A percentile compares a stretch with the other conserved stretches of the same genome.
These are phyloP conservation scores for Eulithis prunata DNA, from an alignment of 2,888 invertebrate genomes.

Conservation along the genomic window DNA sequence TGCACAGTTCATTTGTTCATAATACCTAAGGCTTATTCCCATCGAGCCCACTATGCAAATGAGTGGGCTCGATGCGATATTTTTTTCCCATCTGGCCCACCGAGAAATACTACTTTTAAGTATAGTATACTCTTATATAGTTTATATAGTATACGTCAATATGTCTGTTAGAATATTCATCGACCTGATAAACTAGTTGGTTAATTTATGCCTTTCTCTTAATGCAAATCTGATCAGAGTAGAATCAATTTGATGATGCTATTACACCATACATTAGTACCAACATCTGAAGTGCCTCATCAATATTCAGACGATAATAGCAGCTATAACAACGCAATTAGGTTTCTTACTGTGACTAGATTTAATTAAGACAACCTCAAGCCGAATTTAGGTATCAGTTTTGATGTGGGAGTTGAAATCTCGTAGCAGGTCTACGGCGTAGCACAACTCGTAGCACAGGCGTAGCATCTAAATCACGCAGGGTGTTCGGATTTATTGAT, in stretches of 20 bases:
- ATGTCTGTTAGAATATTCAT: constrained; percentile 2
- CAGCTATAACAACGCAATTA: constrained; percentile 21
- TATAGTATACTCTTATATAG: too few species aligned
- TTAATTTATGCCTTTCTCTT: constrained; percentile 6
- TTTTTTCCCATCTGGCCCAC: too few species aligned
- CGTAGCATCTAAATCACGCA: constrained; percentile 50
- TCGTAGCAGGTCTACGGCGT: constrained; percentile 46
- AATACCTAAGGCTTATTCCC: too few species aligned
- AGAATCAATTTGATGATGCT: constrained; percentile 21
- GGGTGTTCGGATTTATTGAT: constrained; percentile 58
- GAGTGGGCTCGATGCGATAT: too few species aligned
- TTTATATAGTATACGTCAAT: too few species aligned
- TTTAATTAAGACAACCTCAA: constrained; percentile 22
- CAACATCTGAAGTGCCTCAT: constrained; percentile 24
- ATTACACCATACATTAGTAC: constrained; percentile 22
- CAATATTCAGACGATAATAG: constrained; percentile 23
- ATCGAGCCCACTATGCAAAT: too few species aligned
- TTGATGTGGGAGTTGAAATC: constrained; percentile 24
- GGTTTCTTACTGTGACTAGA: constrained; percentile 13
- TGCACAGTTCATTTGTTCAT: too few species aligned
- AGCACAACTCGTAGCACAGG: constrained; percentile 41
- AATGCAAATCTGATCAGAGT: constrained; percentile 18
- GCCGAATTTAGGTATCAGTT: constrained; percentile 21
- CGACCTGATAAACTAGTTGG: not conserved
- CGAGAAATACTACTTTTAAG: too few species aligned